phyloP scores from a whole-genome alignment of 2,888 invertebrate genomes.

The Hirudinaria manillensis region DNA sequence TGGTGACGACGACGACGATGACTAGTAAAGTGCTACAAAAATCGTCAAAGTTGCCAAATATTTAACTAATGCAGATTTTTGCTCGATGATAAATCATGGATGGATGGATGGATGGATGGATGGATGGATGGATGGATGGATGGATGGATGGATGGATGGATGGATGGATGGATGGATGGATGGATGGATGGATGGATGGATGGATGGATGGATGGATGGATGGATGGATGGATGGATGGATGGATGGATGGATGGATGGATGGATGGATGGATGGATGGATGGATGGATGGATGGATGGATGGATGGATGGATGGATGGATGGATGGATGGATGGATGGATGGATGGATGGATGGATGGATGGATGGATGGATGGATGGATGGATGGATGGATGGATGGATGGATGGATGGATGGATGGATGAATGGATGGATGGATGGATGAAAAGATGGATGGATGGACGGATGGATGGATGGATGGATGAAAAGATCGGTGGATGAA shows the following conservation, averaged over 20 bases:
- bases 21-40: not conserved
- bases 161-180: too few species aligned
- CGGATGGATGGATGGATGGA: not conserved
- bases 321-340: too few species aligned
- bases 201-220: too few species aligned
- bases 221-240: too few species aligned
- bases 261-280: too few species aligned
- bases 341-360: not conserved
- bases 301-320: too few species aligned
- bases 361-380: conserved; percentile 16
- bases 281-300: too few species aligned
- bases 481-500: not conserved
- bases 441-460: not conserved
- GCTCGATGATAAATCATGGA: not conserved
- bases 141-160: too few species aligned
- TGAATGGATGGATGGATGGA: not conserved
- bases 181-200: too few species aligned
- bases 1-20: not conserved
- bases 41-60: not conserved
- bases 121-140: too few species aligned
- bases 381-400: conserved; percentile 14
- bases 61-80: not conserved
- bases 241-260: too few species aligned
- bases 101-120: too few species aligned
- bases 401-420: conserved; percentile 14